phyloP scores from a whole-genome alignment of 2,888 invertebrate species.

The Girardia tigrina region DNA sequence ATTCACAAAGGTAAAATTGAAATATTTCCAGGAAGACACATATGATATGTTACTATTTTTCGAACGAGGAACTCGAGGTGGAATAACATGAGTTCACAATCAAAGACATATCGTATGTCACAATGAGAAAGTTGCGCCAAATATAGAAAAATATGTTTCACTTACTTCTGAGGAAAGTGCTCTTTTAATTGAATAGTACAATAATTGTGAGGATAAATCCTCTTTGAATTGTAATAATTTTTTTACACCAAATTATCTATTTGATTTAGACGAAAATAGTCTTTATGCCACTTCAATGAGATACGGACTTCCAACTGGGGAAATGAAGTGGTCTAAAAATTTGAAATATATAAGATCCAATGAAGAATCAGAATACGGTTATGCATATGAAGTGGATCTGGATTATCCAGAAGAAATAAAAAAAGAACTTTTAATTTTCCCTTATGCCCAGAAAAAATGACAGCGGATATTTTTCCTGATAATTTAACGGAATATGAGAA shows the following conservation, averaged over 20 bases:
- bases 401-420: slow-evolving; percentile 47
- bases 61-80: neutral
- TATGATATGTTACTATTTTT: neutral
- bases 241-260: too few species aligned
- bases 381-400: slow-evolving; percentile 50
- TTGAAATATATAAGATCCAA: slow-evolving; percentile 26
- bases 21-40: neutral
- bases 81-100: neutral
- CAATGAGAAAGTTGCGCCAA: too few species aligned
- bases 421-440: slow-evolving; percentile 43
- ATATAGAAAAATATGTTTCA: too few species aligned
- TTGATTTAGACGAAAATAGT: slow-evolving; percentile 41
- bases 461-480: neutral
- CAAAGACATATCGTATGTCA: too few species aligned
- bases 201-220: too few species aligned
- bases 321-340: slow-evolving; percentile 40
- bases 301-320: slow-evolving; percentile 40
- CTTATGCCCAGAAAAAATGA: slow-evolving; percentile 40
- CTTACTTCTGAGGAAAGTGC: too few species aligned
- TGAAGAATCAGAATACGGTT: slow-evolving; percentile 39
- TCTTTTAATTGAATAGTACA: too few species aligned
- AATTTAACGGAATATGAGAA: too few species aligned
- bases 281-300: slow-evolving; percentile 42
- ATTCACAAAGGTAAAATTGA: neutral
- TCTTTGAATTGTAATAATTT: too few species aligned